Evolutionary conservation across 2,888 invertebrate genomes (phyloP).

Genomic region (Noctua janthe): DNA sequence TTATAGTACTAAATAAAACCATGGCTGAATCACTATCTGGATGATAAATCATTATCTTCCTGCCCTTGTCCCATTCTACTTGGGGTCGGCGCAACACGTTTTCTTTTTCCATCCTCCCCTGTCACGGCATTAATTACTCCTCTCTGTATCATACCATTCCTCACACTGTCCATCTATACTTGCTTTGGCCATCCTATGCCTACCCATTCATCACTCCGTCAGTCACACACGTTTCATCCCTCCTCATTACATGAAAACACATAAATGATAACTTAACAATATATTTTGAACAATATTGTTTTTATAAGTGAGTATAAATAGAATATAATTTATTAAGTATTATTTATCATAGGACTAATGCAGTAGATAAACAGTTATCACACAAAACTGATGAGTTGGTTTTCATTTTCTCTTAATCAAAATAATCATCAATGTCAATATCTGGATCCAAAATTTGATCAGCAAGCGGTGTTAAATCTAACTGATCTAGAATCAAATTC

Average conservation of each 20-base stretch:
- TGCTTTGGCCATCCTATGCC: neutral
- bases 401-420: slow-evolving; percentile 92
- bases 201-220: neutral
- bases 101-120: neutral
- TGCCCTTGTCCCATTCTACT: neutral
- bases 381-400: neutral
- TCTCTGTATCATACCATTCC: neutral
- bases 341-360: neutral
- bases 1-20: no score
- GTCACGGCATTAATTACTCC: neutral
- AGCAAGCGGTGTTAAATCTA: slow-evolving; percentile 96
- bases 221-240: neutral
- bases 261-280: slow-evolving; percentile 1
- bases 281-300: neutral
- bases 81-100: neutral
- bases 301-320: neutral
- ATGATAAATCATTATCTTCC: neutral
- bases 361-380: slow-evolving; percentile 1
- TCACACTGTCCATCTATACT: neutral
- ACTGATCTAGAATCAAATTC: slow-evolving; percentile 98
- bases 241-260: neutral
- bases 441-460: slow-evolving; percentile 98
- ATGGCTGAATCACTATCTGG: no score
- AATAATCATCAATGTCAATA: slow-evolving; percentile 99
- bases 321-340: neutral